Conservation (phyloP, 2,888 invertebrate genomes). For the Scrobipalpa costella region DNA sequence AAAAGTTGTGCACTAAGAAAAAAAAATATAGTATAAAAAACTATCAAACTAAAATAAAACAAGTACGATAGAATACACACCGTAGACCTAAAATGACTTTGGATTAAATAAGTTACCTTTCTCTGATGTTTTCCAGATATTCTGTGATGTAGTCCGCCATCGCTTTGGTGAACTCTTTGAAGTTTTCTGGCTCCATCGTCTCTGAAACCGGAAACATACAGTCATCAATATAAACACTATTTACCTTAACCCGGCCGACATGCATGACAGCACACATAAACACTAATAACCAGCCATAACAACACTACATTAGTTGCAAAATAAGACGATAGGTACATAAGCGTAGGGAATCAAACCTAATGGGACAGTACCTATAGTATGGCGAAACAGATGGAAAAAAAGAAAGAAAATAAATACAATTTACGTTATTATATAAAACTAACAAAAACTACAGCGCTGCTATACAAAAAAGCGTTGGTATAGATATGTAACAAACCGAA, state of each 20-base stretch:
- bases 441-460: background rate
- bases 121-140: constrained; percentile 96
- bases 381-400: too few species aligned
- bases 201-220: constrained; percentile 47
- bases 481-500: constrained; percentile 56
- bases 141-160: constrained; percentile 97
- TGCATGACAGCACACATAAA: background rate
- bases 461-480: background rate
- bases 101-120: constrained; percentile 82
- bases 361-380: too few species aligned
- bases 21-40: too few species aligned
- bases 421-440: background rate
- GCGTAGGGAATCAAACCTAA: too few species aligned
- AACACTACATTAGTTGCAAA: too few species aligned
- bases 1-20: too few species aligned
- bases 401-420: too few species aligned
- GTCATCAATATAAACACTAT: background rate
- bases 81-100: background rate
- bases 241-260: background rate
- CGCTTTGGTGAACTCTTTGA: constrained; percentile 93
- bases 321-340: too few species aligned
- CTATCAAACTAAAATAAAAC: too few species aligned
- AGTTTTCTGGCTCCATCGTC: constrained; percentile 89
- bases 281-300: too few species aligned
- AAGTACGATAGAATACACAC: background rate